These are phyloP conservation scores for Lasiommata megera DNA, from an alignment of 2,888 invertebrate species.

Conservation along the genomic window DNA sequence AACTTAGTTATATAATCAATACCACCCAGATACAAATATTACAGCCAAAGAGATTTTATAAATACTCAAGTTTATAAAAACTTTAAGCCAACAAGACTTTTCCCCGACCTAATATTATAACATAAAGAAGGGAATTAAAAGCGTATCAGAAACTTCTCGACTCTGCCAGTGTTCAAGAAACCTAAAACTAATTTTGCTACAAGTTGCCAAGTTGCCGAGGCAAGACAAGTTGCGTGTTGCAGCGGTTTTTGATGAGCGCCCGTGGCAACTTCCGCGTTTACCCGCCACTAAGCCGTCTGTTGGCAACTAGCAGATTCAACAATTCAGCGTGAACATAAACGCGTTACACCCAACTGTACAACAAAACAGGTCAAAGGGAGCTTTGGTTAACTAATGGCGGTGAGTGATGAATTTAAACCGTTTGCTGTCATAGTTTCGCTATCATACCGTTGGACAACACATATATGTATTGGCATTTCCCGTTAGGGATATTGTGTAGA, in stretches of 20 bases:
- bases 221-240: constrained; percentile 28
- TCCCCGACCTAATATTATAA: too few relatives aligned
- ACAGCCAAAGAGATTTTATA: too few relatives aligned
- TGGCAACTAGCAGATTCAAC: constrained; percentile 3
- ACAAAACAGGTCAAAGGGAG: constrained; percentile 2
- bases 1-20: too few relatives aligned
- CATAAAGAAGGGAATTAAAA: constrained; percentile 7
- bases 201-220: constrained; percentile 14
- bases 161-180: constrained; percentile 15
- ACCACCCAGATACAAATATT: too few relatives aligned
- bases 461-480: background rate
- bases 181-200: constrained; percentile 21
- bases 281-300: constrained; percentile 17
- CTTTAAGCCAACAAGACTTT: too few relatives aligned
- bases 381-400: background rate
- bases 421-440: background rate
- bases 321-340: constrained; percentile 14
- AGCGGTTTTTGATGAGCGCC: constrained; percentile 35
- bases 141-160: constrained; percentile 12
- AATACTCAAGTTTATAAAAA: too few relatives aligned
- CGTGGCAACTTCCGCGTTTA: constrained; percentile 27
- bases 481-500: too few relatives aligned
- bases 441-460: background rate
- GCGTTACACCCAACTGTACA: constrained; percentile 1
- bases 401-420: background rate